Evolutionary conservation across 2,888 invertebrate species (phyloP).

Genomic region (Napeogenes inachia): DNA sequence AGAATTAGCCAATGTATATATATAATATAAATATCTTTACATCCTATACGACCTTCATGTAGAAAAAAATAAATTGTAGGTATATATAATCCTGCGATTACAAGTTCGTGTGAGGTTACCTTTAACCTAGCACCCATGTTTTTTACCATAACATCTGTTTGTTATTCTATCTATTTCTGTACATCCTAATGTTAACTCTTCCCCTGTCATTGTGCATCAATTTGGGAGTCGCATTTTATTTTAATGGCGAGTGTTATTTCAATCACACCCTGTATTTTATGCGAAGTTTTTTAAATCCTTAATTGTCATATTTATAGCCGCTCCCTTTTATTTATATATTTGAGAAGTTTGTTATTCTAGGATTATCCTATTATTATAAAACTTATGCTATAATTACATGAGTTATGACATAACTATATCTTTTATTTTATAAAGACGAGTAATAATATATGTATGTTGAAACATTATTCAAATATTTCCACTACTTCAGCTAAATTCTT

Average conservation of each 20-base stretch:
- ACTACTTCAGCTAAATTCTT: conserved; percentile 28
- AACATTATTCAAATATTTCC: not conserved
- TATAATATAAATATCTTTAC: no score
- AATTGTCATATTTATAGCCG: conserved; percentile 60
- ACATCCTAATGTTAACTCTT: conserved; percentile 50
- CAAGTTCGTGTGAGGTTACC: conserved; percentile 30
- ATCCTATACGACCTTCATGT: no score
- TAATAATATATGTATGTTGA: no score
- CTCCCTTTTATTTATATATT: conserved; percentile 11
- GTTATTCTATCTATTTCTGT: conserved; percentile 66
- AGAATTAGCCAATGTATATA: no score
- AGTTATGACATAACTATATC: no score
- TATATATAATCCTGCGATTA: conserved; percentile 3
- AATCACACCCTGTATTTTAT: conserved; percentile 44
- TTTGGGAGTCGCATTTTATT: conserved; percentile 59
- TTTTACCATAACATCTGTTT: conserved; percentile 66
- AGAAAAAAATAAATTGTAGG: no score
- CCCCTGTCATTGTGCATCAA: conserved; percentile 65
- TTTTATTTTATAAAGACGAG: no score
- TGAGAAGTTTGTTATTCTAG: conserved; percentile 4
- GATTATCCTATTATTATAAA: not conserved
- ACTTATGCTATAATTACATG: no score
- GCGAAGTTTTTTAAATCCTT: conserved; percentile 52
- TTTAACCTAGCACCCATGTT: conserved; percentile 48
- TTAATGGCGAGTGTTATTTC: conserved; percentile 59